These are phyloP conservation scores for Bombus soroeensis DNA, from an alignment of 1,140 invertebrate species.

Conservation along the genomic window DNA sequence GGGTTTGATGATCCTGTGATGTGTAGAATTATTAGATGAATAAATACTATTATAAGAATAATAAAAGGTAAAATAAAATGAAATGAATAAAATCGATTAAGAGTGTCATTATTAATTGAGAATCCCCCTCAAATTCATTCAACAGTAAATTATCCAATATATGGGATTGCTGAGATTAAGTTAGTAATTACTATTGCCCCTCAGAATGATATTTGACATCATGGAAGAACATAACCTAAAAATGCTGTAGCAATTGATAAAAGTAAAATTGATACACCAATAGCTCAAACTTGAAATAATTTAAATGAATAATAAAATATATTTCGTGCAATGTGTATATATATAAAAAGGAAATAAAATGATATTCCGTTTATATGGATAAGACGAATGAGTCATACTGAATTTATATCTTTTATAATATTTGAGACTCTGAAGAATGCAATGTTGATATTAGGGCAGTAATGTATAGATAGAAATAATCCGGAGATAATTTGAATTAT, in stretches of 20 bases:
- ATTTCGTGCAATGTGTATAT: constrained; percentile 81
- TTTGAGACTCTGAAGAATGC: no score
- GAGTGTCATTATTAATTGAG: constrained; percentile 86
- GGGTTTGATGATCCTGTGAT: constrained; percentile 86
- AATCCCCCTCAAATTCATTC: constrained; percentile 88
- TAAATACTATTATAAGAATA: constrained; percentile 83
- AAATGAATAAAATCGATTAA: constrained; percentile 83
- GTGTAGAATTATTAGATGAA: constrained; percentile 86
- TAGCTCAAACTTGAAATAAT: constrained; percentile 83
- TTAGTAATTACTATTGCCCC: constrained; percentile 89
- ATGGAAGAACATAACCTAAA: constrained; percentile 88
- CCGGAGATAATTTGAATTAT: no score
- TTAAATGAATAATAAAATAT: constrained; percentile 82
- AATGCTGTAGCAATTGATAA: constrained; percentile 87
- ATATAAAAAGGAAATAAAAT: no score
- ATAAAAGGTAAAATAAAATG: constrained; percentile 86
- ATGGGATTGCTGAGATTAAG: constrained; percentile 87
- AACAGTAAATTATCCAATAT: constrained; percentile 84
- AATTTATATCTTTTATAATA: no score
- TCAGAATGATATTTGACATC: constrained; percentile 90
- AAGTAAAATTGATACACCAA: constrained; percentile 82
- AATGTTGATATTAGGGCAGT: no score
- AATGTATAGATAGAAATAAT: no score
- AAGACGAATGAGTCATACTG: no score
- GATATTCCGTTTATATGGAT: no score